phyloP scores from a whole-genome alignment of 2,888 invertebrate species.

The Homarus gammarus region DNA sequence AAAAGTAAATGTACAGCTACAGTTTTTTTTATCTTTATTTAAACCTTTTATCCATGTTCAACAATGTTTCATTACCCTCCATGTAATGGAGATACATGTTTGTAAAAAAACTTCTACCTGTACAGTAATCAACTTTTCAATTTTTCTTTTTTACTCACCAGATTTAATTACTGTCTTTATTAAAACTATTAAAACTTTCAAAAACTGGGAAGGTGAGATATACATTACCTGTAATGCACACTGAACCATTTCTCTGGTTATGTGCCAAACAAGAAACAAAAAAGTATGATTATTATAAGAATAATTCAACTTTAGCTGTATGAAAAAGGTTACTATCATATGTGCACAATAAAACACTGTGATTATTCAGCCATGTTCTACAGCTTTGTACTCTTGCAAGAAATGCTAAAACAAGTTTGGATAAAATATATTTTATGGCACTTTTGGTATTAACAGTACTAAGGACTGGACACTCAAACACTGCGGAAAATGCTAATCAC shows the following conservation, averaged over 20 bases:
- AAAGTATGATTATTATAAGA: background rate
- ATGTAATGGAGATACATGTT: slow-evolving; percentile 1
- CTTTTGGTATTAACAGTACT: slow-evolving; percentile 50
- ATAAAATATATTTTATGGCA: slow-evolving; percentile 54
- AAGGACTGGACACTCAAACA: slow-evolving; percentile 17
- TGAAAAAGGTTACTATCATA: background rate
- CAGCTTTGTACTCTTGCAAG: slow-evolving; percentile 25
- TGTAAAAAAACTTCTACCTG: slow-evolving; percentile 20
- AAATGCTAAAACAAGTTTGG: slow-evolving; percentile 30
- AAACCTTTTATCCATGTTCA: background rate
- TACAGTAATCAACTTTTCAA: slow-evolving; percentile 22
- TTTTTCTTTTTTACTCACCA: slow-evolving; percentile 4
- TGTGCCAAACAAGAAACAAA: background rate
- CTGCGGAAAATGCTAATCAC: background rate
- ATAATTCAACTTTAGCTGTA: background rate
- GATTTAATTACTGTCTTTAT: slow-evolving; percentile 9
- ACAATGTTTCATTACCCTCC: background rate
- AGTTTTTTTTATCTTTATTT: slow-evolving; percentile 20
- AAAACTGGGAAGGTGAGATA: slow-evolving; percentile 10
- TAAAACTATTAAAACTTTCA: slow-evolving; percentile 3
- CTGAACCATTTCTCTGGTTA: background rate
- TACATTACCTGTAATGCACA: slow-evolving; percentile 19
- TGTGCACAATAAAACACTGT: background rate
- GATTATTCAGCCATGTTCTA: slow-evolving; percentile 18
- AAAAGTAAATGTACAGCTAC: too few relatives aligned